Evolutionary conservation across 1,140 invertebrate genomes (phyloP).

Genomic region (Brachionus rubens): DNA sequence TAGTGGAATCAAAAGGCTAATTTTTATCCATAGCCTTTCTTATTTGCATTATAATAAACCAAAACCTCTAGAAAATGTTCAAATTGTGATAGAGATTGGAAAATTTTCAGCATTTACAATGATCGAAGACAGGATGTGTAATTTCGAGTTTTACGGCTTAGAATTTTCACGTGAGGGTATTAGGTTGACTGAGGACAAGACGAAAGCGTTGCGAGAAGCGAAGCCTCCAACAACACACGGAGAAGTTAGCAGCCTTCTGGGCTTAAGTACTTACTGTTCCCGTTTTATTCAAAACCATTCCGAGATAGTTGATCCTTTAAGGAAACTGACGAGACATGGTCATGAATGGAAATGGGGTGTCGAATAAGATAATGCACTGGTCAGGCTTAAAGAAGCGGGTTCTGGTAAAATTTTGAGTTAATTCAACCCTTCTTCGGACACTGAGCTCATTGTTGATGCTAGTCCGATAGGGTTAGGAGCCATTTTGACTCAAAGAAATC

Average conservation of each 20-base stretch:
- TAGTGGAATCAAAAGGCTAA: too few relatives aligned
- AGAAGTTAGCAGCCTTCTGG: constrained; percentile 44
- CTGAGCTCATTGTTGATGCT: constrained; percentile 47
- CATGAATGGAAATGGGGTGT: too few relatives aligned
- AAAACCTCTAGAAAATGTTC: too few relatives aligned
- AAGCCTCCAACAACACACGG: constrained; percentile 45
- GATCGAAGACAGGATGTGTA: too few relatives aligned
- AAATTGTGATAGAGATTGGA: too few relatives aligned
- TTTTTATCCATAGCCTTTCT: too few relatives aligned
- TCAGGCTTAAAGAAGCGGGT: constrained; percentile 3
- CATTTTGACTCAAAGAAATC: constrained; percentile 57
- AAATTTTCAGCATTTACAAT: too few relatives aligned
- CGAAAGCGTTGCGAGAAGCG: constrained; percentile 45
- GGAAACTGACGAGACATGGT: too few relatives aligned
- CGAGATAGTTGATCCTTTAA: too few relatives aligned
- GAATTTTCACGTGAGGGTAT: constrained; percentile 48
- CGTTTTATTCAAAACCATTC: constrained; percentile 34
- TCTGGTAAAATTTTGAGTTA: neutral
- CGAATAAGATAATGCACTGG: too few relatives aligned
- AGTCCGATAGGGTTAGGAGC: constrained; percentile 58
- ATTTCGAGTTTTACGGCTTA: constrained; percentile 56
- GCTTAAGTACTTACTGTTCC: neutral
- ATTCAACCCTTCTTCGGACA: neutral
- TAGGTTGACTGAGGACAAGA: constrained; percentile 46
- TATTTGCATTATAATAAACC: too few relatives aligned